Base-by-base conservation (phyloP, 1,140 invertebrate species). In the Drosophila ambigua region DNA sequence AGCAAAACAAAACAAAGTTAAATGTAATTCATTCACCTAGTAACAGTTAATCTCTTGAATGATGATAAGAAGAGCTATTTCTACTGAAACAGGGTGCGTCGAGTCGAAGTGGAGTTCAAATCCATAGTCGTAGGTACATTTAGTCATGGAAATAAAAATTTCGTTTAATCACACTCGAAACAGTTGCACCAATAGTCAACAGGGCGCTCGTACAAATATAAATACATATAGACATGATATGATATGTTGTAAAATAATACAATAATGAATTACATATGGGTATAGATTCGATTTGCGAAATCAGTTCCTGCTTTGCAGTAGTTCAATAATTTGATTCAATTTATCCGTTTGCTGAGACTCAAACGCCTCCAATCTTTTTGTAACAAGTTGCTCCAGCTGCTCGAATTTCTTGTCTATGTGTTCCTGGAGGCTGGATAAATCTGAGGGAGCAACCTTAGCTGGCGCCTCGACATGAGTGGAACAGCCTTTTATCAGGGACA, bases 301-400 rank as follows among this genome's bases (percentile, higher is more conserved):
- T 55, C 48, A 73, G 49, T 69, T 68, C 35, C 63, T 58, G 7
- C 75, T 64, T 31, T 83, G 67, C 13, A 88, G 76, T 64, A 88
- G 20, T 39, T 57, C 55, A 5, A 89, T 58, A 23, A 88, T 88
- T 65, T 45, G 61, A 28, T 89, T 51, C 4, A 88, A 23, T 16
- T 83, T 88, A 13, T 54, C 35, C 5, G 64, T 31, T 43, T 89
- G 79, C 26, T 72, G 59, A 4, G 58, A 46, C 26, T 83, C 79
- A 35, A 88, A 71, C 23, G 64, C 76, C 6, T 88, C 68, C 26
- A 88, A 66, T 49, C 83, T 59, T 51, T 67, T 79, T 3, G 50
- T 35, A 43, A 88, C 58, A 15, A 31, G 44, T 4, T 35, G 49
- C 20, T 88, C 64, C 1, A 88, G 35, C 11, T 77, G 53, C 5